Evolutionary conservation across 2,113 vertebrate species (phyloP), one percentile per base, ranked within the genome.

Genomic region (pig (Sus scrofa)): DNA sequence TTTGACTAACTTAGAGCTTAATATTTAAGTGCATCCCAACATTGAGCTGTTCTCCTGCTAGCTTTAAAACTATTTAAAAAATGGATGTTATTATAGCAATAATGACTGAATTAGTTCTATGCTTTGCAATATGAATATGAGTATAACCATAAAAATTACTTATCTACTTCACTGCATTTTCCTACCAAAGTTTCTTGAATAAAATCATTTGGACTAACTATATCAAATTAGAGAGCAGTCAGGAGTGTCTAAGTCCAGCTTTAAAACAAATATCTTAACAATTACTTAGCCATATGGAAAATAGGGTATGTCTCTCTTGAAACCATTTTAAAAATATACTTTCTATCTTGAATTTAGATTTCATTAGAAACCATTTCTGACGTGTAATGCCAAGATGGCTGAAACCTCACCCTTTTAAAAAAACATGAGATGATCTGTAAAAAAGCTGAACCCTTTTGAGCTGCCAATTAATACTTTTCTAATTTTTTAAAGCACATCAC

Each of bases 201-300:
- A 98, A 98, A 98, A 98, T 98, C 78, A 74, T 97, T 68, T 92
- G 97, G 96, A 97, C 98, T 98, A 98, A 96, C 97, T 97, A 98
- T 97, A 98, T 98, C 98, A 98, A 99, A 98, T 98, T 98, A 98
- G 98, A 98, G 96, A 98, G 98, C 97, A 98, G 97, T 98, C 98
- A 98, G 97, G 98, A 98, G 98, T 98, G 96, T 98, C 98, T 98
- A 99, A 98, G 97, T 98, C 97, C 97, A 98, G 97, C 98, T 98
- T 99, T 98, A 98, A 99, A 98, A 98, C 98, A 99, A 98, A 98
- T 98, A 98, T 98, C 97, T 98, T 98, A 98, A 98, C 96, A 98
- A 98, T 98, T 98, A 98, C 97, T 98, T 98, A 98, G 98, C 96
- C 98, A 98, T 98, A 98, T 98, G 98, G 98, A 98, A 98, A 99